Percentiles rank a stretch among this genome's conserved stretches.
These are phyloP conservation scores for Craniophora ligustri DNA, from an alignment of 2,888 invertebrate genomes.

Conservation along the genomic window DNA sequence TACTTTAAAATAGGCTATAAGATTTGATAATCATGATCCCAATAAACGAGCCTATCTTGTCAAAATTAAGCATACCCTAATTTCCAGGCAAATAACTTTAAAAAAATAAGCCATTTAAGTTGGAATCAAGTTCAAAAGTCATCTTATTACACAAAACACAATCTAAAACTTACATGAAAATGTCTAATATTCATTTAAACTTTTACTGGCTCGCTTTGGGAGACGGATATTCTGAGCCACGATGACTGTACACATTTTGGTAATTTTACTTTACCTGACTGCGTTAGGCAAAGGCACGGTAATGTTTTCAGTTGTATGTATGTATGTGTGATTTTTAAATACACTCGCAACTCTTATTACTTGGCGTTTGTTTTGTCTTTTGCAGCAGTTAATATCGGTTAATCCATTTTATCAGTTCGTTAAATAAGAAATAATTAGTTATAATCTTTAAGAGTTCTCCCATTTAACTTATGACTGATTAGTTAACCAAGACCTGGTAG, in stretches of 20 bases:
- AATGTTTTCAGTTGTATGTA: not conserved
- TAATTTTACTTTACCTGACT: not conserved
- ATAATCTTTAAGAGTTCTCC: constrained; percentile 7
- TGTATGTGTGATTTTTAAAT: not conserved
- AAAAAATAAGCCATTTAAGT: constrained; percentile 76
- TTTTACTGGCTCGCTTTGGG: constrained; percentile 57
- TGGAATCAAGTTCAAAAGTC: constrained; percentile 76
- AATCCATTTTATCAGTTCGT: constrained; percentile 4
- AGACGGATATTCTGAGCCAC: constrained; percentile 60
- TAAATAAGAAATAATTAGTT: constrained; percentile 8
- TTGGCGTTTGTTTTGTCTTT: no score
- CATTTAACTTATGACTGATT: constrained; percentile 14
- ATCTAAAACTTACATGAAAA: constrained; percentile 79
- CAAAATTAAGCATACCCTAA: not conserved
- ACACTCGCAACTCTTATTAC: not conserved
- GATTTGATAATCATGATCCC: no score
- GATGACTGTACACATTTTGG: constrained; percentile 25
- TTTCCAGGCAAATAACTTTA: constrained; percentile 20
- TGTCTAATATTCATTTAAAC: constrained; percentile 78
- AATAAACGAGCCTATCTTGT: not conserved
- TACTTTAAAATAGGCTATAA: no score
- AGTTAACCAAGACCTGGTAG: constrained; percentile 8
- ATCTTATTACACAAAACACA: constrained; percentile 77
- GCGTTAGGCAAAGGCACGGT: not conserved
- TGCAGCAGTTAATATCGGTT: no score